Evolutionary conservation across 2,888 invertebrate species (phyloP), one percentile per base, ranked within the genome.

Genomic region (Tethea ocularis): DNA sequence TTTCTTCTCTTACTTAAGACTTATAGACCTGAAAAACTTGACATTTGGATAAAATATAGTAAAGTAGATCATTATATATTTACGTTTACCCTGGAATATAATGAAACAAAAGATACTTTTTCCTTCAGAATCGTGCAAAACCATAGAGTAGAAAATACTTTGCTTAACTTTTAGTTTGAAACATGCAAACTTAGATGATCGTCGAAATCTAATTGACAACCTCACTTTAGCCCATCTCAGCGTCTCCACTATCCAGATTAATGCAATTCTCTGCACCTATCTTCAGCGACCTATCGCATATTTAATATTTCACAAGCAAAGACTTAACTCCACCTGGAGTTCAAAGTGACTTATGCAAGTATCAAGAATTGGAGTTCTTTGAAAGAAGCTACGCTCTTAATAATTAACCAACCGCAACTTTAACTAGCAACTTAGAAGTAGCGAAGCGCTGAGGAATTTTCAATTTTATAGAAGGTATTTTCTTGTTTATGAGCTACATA

Each of bases 271-370:
- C 8, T 20, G 20, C 46, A 46, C 46, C 20, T 20, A 46, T 46
- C 46, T 46, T 26, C 33, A 38, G 52, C 7, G 38, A 26, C 26
- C 10, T 46, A 6, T 38, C 36, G 41, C 41, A 41, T 20, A 20
- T 46, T 46, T 20, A 46, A 46, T 46, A 46, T 46, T 46, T 46
- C 15, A 46, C 15, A 20, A 46, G 46, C 46, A 46, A 20, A 46
- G 46, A 20, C 46, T 46, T 41, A 46, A 46, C 46, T 46, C 46
- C 17, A 46, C 46, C 46, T 20, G 20, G 7, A 46, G 46, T 10
- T 17, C 20, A 46, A 46, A 46, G 46, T 46, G 20, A 20, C 41
- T 46, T 46, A 46, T 46, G 46, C 10, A 46, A 46, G 46, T 46
- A 46, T 46, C 46, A 46, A 46, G 20, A 46, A 20, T 17, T 20